Percentiles rank a stretch among this genome's conserved stretches.
Conservation (phyloP, 2,797 vertebrate species). For the Malacoctenus gilli region DNA sequence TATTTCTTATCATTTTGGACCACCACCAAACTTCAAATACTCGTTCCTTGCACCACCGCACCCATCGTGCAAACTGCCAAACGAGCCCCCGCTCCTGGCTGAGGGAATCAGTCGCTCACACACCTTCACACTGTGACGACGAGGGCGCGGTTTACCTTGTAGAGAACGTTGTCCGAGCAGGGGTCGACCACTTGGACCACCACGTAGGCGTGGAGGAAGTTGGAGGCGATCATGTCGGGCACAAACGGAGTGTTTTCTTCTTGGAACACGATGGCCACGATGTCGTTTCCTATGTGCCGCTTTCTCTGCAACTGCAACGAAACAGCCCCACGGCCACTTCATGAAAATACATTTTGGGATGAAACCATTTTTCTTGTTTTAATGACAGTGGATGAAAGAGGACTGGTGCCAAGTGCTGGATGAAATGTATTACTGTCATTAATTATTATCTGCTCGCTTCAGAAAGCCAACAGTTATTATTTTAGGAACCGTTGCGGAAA, state of each 20-base stretch:
- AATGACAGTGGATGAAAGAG: neutral
- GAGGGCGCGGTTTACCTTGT: conserved; percentile 84
- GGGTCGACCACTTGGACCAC: conserved; percentile 91
- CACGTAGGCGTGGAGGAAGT: conserved; percentile 94
- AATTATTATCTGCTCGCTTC: conserved; percentile 6
- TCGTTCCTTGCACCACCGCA: too few species aligned
- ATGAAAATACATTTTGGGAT: neutral
- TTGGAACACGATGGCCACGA: conserved; percentile 95
- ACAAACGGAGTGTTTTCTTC: conserved; percentile 97
- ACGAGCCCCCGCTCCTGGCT: too few species aligned
- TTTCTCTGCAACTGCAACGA: conserved; percentile 91
- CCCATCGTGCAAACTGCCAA: too few species aligned
- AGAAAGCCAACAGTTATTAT: neutral
- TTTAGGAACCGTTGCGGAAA: neutral
- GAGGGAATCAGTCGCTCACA: too few species aligned
- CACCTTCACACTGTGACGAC: too few species aligned
- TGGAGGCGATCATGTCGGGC: conserved; percentile 97
- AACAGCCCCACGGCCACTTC: neutral
- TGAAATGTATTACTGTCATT: conserved; percentile 7
- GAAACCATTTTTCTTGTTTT: neutral
- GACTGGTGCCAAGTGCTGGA: neutral
- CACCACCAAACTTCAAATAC: too few species aligned
- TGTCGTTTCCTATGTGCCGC: conserved; percentile 97
- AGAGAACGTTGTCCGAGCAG: conserved; percentile 83
- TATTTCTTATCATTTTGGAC: too few species aligned